Conservation (phyloP, 1,140 invertebrate species). For the Megalopta genalis region DNA sequence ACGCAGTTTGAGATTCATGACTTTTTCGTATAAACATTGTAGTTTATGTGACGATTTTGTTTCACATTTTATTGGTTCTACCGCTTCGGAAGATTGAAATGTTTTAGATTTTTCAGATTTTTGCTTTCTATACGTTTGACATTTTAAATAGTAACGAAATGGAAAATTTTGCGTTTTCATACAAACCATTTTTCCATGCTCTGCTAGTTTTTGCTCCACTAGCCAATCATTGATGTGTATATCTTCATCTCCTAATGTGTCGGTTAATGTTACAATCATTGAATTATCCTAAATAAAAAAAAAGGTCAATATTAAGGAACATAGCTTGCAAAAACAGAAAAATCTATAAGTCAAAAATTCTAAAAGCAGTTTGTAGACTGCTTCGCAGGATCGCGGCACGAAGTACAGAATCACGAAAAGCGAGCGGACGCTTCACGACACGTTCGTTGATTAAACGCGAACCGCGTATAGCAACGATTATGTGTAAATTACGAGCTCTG, state of each 20-base stretch:
- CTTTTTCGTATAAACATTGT: background rate
- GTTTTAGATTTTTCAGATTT: background rate
- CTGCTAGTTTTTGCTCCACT: conserved; percentile 62
- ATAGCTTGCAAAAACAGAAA: too few relatives aligned
- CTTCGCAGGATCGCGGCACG: too few relatives aligned
- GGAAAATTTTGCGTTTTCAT: conserved; percentile 56
- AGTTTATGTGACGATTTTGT: background rate
- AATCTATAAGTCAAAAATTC: too few relatives aligned
- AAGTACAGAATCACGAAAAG: too few relatives aligned
- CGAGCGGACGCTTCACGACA: too few relatives aligned
- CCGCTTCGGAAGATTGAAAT: background rate
- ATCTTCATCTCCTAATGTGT: conserved; percentile 63
- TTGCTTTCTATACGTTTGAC: background rate
- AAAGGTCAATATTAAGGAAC: background rate
- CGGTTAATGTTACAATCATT: conserved; percentile 66
- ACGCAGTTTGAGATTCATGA: background rate
- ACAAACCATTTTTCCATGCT: conserved; percentile 70
- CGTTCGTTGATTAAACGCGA: too few relatives aligned
- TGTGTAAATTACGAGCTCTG: too few relatives aligned
- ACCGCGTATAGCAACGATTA: too few relatives aligned
- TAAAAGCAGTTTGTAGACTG: too few relatives aligned
- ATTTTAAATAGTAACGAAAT: conserved; percentile 47
- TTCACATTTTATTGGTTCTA: background rate
- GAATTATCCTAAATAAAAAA: conserved; percentile 67
- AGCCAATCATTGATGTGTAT: conserved; percentile 71